Conservation (phyloP, 2,888 invertebrate genomes). For the Epistrophella euchroma region DNA sequence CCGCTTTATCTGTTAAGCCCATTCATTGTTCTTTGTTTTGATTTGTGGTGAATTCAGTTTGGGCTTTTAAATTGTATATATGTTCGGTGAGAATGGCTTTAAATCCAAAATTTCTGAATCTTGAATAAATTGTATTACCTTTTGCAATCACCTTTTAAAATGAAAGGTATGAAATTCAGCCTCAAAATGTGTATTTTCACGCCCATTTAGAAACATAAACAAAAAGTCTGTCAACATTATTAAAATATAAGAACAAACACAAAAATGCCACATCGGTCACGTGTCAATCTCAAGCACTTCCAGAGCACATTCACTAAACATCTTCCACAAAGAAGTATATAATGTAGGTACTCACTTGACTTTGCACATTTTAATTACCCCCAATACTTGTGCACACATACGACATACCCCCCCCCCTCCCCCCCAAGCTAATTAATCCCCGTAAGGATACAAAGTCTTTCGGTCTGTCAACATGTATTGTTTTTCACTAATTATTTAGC, state of each 20-base stretch:
- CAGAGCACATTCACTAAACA: conserved; percentile 6
- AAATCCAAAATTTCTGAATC: too few species aligned
- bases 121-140: too few species aligned
- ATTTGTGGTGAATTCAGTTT: too few species aligned
- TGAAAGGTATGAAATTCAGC: not conserved
- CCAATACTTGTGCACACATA: conserved; percentile 7
- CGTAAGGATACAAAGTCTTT: conserved; percentile 32
- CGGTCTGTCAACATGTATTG: conserved; percentile 19
- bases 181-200: not conserved
- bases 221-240: not conserved
- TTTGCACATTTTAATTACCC: conserved; percentile 62
- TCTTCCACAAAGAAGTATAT: conserved; percentile 2
- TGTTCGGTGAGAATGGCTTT: too few species aligned
- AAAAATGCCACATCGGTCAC: not conserved
- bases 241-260: not conserved
- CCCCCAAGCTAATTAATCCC: conserved; percentile 43
- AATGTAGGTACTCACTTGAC: conserved; percentile 47
- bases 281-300: conserved; percentile 14
- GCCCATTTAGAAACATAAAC: not conserved
- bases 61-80: too few species aligned
- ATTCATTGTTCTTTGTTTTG: too few species aligned
- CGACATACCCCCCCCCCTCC: not conserved
- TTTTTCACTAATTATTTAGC: conserved; percentile 35
- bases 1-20: too few species aligned
- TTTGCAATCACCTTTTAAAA: too few species aligned